Base-by-base conservation (phyloP, 2,797 vertebrate genomes). In the Gadopsis marmoratus region DNA sequence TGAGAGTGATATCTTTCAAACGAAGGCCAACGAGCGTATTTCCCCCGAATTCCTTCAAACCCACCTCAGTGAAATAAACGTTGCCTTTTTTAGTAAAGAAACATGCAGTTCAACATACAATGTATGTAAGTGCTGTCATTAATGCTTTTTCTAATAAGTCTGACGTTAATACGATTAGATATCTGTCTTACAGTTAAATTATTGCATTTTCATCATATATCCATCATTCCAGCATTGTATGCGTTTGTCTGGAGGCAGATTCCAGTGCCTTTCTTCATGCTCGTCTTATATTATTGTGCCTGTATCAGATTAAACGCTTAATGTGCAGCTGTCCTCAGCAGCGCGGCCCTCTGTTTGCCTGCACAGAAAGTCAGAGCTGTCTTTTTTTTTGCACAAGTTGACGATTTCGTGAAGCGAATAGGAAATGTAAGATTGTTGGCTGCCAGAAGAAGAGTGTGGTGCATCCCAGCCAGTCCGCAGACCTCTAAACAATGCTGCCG, bases 281-380 rank as follows among this genome's bases (percentile, higher is more conserved):
- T 77, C 5, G 10, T 68, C 71, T 72, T 65, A 7, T 43, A 23
- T 74, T 50, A 45, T 29, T 67, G 45, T 45, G 35, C 37, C 61
- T 71, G 65, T 60, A 53, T 74, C 45, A 50, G 47, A 82, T 79
- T 75, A 66, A 67, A 70, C 3, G 56, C 74, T 50, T 10, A 48
- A 31, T 45, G 65, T 74, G 71, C 80, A 83, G 83, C 86, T 88
- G 86, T 78, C 74, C 59, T 47, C 74, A 41, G 67, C 71, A 71
- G 71, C 51, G 21, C 60, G 78, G 66, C 74, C 74, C 65, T 39
- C 45, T 43, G 56, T 45, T 51, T 54, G 60, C 71, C 51, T 78
- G 41, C 60, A 74, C 76, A 65, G 68, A 6, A 64, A 74, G 51
- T 76, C 81, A 53, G 77, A 62, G 79, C 41, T 58, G 37, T 54